Conservation (phyloP, 92 coral and sea anemone genomes). For the Zoanthus sansibaricus region DNA sequence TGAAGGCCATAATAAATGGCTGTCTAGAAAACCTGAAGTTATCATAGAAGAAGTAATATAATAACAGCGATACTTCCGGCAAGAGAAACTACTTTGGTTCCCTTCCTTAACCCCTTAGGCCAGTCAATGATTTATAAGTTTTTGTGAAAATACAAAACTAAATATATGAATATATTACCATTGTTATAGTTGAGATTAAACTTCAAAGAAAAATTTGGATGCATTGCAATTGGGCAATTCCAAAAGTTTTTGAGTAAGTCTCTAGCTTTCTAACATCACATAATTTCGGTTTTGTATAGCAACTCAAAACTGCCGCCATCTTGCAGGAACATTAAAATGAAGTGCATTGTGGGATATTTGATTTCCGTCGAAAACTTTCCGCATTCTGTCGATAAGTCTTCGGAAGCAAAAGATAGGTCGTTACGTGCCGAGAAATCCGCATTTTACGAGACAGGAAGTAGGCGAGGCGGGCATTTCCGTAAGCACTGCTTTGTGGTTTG, state of each 20-base stretch:
- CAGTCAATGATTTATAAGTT: no score
- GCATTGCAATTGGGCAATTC: not conserved
- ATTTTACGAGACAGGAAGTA: constrained; percentile 25
- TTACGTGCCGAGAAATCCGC: constrained; percentile 11
- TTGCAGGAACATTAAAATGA: not conserved
- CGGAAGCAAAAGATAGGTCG: constrained; percentile 2
- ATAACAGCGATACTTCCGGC: no score
- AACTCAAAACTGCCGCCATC: constrained; percentile 51
- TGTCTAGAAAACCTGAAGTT: no score
- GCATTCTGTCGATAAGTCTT: constrained; percentile 18
- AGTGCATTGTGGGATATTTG: constrained; percentile 4
- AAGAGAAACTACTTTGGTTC: no score
- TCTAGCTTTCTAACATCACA: no score
- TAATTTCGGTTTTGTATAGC: not conserved
- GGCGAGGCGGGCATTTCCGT: constrained; percentile 48
- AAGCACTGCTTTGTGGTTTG: constrained; percentile 10
- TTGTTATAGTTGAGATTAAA: no score
- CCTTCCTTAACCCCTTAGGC: no score
- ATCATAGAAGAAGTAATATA: no score
- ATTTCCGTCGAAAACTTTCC: not conserved
- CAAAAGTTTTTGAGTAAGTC: not conserved
- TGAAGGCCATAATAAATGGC: no score
- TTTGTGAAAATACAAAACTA: no score
- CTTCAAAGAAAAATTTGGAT: not conserved
- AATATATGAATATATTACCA: no score